phyloP scores from a whole-genome alignment of 2,888 invertebrate genomes.

The Campoletis raptor region DNA sequence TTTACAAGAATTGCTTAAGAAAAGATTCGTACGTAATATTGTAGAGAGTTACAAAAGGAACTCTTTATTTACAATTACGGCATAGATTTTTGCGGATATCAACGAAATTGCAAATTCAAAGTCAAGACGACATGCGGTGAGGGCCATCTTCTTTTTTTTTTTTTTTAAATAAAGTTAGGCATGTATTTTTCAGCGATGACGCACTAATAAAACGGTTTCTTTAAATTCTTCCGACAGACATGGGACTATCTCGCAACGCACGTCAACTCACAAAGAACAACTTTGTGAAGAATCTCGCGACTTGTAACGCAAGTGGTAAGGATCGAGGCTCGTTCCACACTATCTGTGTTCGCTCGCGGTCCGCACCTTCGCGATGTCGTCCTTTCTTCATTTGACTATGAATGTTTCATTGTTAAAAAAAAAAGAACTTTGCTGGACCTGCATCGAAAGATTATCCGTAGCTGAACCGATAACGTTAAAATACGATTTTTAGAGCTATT shows the following conservation, averaged over 20 bases:
- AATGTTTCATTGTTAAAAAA: neutral
- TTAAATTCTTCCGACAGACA: constrained; percentile 18
- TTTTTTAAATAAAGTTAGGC: neutral
- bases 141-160: neutral
- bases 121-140: constrained; percentile 4
- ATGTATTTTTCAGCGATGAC: constrained; percentile 34
- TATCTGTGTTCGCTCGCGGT: neutral
- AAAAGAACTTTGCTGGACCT: neutral
- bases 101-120: constrained; percentile 19
- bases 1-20: neutral
- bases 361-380: neutral
- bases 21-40: neutral
- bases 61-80: neutral
- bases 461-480: too few relatives aligned
- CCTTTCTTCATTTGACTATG: too few relatives aligned
- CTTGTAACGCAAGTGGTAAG: constrained; percentile 4
- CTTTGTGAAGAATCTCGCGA: neutral
- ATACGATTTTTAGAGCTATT: neutral
- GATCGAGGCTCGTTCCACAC: constrained; percentile 2
- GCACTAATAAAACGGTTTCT: constrained; percentile 21
- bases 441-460: neutral
- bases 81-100: neutral
- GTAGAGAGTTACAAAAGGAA: neutral
- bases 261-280: constrained; percentile 13
- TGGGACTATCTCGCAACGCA: neutral